Evolutionary conservation across 2,113 vertebrate genomes (phyloP), one percentile per base, ranked within the genome.

Genomic region (Embiotoca jacksoni): DNA sequence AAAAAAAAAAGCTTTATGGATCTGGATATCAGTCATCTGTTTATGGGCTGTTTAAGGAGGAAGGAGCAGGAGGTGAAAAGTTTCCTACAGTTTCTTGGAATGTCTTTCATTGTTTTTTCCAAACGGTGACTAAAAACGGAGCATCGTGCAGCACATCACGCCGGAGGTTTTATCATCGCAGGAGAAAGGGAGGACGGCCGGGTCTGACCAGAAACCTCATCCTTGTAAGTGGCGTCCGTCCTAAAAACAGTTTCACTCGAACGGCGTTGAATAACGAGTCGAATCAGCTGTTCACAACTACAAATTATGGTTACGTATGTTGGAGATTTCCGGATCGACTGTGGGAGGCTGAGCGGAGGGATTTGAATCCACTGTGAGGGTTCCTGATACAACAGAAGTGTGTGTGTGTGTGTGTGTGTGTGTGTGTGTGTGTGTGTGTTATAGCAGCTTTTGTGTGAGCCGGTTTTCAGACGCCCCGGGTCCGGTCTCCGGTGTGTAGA

Each of bases 41-140:
- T 81, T 75, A 68, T 58, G 0, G 57, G 39, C 49, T 66, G 44
- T 53, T 11, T 77, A 50, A 50, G 46, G 56, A 55, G 68, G 52
- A 56, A 58, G 64, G 56, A 66, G 35, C 32, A 5, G 7, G 32
- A 75, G 71, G 73, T 78, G 35, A 84, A 84, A 72, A 58, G 14
- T 44, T 80, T 85, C 60, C 69, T 68, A 50, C 41, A 58, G 61
- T 41, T 80, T 75, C 46, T 71, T 65, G 71, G 72, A 74, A 61
- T 55, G 49, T 49, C 78, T 85, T 89, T 88, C 54, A 79, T 77
- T 77, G 69, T 23, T 77, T 87, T 89, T 85, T 77, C 82, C 72
- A 70, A 82, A 73, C 61, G 63, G 59, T 57, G 62, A 77, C 76
- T 84, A 81, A 84, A 23, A 83, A 53, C 33, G 39, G 53, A 67